phyloP scores from a whole-genome alignment of 37 sponge, comb jelly and placozoan species.

The Geodia barretti region DNA sequence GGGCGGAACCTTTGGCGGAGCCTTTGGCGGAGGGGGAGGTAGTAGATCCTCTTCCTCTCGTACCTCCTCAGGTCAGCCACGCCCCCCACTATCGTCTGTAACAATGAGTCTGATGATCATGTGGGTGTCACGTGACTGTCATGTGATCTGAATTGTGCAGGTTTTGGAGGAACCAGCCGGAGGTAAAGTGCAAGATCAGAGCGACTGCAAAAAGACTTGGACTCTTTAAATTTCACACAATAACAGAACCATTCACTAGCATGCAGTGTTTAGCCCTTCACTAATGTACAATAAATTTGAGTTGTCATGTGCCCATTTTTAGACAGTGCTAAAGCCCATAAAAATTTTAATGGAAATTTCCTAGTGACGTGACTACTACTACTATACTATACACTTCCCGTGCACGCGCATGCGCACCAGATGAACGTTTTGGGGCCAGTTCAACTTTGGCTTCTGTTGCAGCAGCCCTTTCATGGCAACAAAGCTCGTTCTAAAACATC shows the following conservation, averaged over 20 bases:
- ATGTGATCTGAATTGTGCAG: conserved; percentile 1
- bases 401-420: too few relatives aligned
- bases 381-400: too few relatives aligned
- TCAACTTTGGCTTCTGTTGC: background rate
- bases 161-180: conserved; percentile 65
- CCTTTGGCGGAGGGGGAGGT: conserved; percentile 18
- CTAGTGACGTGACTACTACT: too few relatives aligned
- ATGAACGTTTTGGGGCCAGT: too few relatives aligned
- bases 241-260: too few relatives aligned
- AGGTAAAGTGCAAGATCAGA: conserved; percentile 32
- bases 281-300: too few relatives aligned
- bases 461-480: background rate
- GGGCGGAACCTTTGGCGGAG: background rate
- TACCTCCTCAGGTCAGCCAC: conserved; percentile 45
- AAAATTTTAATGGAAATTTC: too few relatives aligned
- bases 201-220: too few relatives aligned
- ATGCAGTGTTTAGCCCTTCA: too few relatives aligned
- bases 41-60: conserved; percentile 31
- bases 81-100: background rate
- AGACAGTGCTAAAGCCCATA: too few relatives aligned
- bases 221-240: too few relatives aligned
- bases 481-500: background rate
- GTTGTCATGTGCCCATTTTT: too few relatives aligned
- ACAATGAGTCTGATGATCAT: background rate
- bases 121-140: background rate